Percentiles rank a stretch among this genome's conserved stretches.
Evolutionary conservation across 1,140 invertebrate species (phyloP).

Genomic region (Lordiphosa mommai): DNA sequence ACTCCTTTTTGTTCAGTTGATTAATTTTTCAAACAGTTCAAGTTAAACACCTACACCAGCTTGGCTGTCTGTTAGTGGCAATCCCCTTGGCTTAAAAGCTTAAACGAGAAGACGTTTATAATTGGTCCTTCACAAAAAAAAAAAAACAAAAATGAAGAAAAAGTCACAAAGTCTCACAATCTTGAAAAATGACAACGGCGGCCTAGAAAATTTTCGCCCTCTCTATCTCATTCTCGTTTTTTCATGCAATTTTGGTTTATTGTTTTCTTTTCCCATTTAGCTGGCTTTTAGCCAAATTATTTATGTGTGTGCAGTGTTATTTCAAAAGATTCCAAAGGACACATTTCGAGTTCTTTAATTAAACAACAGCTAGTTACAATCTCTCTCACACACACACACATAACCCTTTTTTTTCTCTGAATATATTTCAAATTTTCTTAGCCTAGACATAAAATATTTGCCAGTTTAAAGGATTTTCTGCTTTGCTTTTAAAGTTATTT

Average conservation of each 20-base stretch:
- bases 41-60: no score
- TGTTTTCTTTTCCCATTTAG: neutral
- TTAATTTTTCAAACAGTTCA: no score
- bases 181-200: neutral
- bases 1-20: no score
- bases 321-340: neutral
- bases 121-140: no score
- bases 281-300: conserved; percentile 16
- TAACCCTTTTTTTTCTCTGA: conserved; percentile 1
- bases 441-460: conserved; percentile 17
- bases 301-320: conserved; percentile 2
- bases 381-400: neutral
- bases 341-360: conserved; percentile 34
- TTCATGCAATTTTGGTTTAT: neutral
- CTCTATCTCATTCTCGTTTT: neutral
- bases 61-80: no score
- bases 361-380: conserved; percentile 23
- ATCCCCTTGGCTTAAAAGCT: no score
- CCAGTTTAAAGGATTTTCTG: conserved; percentile 6
- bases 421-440: conserved; percentile 8
- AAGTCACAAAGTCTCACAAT: no score
- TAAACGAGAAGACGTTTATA: no score
- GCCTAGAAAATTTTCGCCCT: no score
- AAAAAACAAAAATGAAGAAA: no score
- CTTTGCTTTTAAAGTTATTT: conserved; percentile 1